These are phyloP conservation scores for Drosophila sucinea DNA, from an alignment of 1,140 invertebrate species.

Conservation along the genomic window DNA sequence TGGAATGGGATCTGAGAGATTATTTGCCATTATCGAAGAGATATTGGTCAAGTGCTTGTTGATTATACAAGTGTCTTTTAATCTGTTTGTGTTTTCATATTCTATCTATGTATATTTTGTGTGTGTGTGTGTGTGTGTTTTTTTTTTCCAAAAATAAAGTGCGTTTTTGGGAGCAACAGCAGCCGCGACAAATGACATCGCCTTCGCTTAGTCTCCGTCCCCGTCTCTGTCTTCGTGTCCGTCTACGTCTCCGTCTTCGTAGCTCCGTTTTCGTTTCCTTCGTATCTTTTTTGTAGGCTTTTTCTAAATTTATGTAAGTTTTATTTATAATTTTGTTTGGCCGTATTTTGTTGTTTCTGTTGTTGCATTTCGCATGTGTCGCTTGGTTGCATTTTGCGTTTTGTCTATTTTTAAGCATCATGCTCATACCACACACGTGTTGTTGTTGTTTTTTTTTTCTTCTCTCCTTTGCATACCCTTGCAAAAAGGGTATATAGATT, in stretches of 20 bases:
- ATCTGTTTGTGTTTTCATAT: conserved; percentile 26
- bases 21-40: conserved; percentile 19
- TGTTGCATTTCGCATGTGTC: conserved; percentile 55
- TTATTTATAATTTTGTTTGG: conserved; percentile 76
- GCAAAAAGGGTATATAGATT: background rate
- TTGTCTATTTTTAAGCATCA: conserved; percentile 46
- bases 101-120: conserved; percentile 24
- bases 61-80: conserved; percentile 32
- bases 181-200: conserved; percentile 60
- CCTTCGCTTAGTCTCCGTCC: conserved; percentile 24
- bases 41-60: conserved; percentile 18
- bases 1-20: no score
- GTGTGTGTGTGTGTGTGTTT: conserved; percentile 20
- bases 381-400: conserved; percentile 47
- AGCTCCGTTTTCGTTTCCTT: background rate
- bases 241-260: background rate
- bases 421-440: conserved; percentile 36
- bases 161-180: conserved; percentile 68
- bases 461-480: conserved; percentile 18
- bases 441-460: conserved; percentile 8
- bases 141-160: conserved; percentile 75
- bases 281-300: background rate
- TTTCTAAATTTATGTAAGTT: conserved; percentile 80
- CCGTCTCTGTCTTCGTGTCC: background rate
- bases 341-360: conserved; percentile 45